Conservation (phyloP, 2,113 vertebrate species). For the Uria lomvia region DNA sequence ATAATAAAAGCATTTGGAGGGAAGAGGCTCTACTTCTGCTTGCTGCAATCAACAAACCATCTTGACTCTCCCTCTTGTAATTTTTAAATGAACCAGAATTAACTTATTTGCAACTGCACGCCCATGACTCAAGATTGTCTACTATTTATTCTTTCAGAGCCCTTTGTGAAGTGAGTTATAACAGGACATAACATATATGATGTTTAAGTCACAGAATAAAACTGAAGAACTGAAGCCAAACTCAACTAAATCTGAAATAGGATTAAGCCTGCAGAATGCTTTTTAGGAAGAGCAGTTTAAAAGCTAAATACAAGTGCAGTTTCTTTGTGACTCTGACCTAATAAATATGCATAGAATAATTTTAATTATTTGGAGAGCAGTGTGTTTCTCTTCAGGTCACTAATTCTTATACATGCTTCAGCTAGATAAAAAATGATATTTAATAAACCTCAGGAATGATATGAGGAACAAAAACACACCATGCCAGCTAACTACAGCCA, state of each 20-base stretch:
- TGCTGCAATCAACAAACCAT: conserved; percentile 11
- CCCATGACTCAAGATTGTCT: not conserved
- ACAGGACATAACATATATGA: not conserved
- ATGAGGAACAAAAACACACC: not conserved
- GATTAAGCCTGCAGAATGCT: not conserved
- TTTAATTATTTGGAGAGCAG: not conserved
- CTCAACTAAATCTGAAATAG: not conserved
- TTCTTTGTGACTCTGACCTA: not conserved
- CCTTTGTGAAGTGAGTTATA: not conserved
- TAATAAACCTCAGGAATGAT: conserved; percentile 8
- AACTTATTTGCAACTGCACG: not conserved
- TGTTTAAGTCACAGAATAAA: not conserved
- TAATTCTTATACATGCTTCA: not conserved
- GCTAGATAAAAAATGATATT: conserved; percentile 2
- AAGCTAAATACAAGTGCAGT: not conserved
- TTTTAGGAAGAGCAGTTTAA: not conserved
- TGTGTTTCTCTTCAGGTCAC: not conserved
- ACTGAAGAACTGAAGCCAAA: not conserved
- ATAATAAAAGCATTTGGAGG: not conserved
- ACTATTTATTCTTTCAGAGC: not conserved
- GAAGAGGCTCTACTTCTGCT: not conserved
- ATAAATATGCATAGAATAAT: not conserved
- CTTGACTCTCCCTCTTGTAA: not conserved
- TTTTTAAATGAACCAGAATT: not conserved
- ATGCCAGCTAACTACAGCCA: not conserved